Conservation (phyloP, 2,797 vertebrate genomes). For the Clarias pachynema region DNA sequence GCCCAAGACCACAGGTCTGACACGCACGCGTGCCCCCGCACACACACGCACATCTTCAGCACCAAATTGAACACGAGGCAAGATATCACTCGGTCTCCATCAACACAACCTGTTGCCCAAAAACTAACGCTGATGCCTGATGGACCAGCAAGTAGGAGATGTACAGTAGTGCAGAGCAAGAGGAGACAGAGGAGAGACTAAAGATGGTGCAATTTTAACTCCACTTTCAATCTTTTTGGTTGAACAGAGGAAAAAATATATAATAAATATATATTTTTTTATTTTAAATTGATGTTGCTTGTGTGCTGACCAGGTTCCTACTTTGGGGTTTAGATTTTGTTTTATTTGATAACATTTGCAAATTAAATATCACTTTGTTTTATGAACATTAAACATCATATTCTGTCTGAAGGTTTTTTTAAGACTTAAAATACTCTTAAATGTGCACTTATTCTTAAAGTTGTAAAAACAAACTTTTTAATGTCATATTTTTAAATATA, state of each 20-base stretch:
- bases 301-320: neutral
- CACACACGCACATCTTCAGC: conserved; percentile 41
- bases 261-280: too few relatives aligned
- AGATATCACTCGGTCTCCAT: neutral
- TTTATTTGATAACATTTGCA: neutral
- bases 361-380: neutral
- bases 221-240: neutral
- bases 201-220: too few relatives aligned
- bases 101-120: neutral
- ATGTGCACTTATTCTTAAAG: neutral
- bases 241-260: neutral
- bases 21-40: conserved; percentile 53
- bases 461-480: neutral
- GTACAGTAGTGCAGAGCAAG: neutral
- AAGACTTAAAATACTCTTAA: too few relatives aligned
- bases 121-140: neutral
- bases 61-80: neutral
- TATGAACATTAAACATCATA: neutral
- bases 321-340: neutral
- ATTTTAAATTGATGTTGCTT: neutral
- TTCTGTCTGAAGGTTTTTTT: too few relatives aligned
- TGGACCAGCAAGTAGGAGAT: neutral
- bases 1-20: conserved; percentile 96
- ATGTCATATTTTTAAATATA: neutral
- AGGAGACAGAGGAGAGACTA: neutral